Conservation (phyloP, 2,888 invertebrate species). For the Standfussiana lucernea region DNA sequence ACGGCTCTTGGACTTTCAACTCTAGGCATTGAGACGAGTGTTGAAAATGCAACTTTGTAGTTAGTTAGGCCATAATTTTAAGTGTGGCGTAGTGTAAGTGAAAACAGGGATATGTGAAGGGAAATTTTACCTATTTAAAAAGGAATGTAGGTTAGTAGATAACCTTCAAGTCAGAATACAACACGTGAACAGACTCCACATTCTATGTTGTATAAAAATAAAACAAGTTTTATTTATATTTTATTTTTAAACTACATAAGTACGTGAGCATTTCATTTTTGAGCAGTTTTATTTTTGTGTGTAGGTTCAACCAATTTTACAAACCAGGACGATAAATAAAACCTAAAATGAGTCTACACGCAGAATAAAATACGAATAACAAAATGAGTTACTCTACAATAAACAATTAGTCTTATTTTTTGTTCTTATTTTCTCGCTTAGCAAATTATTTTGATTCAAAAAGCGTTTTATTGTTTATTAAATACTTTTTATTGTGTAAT, state of each 20-base stretch:
- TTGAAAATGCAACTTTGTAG: background rate
- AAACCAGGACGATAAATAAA: background rate
- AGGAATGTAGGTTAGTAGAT: background rate
- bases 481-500: background rate
- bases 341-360: background rate
- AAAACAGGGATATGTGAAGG: background rate
- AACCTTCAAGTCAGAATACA: background rate
- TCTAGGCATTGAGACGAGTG: background rate
- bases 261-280: background rate
- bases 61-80: background rate
- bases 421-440: background rate
- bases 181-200: background rate
- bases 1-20: background rate
- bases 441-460: background rate
- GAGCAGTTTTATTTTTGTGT: background rate
- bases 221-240: background rate
- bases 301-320: background rate
- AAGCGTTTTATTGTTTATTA: background rate
- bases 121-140: background rate
- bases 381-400: background rate
- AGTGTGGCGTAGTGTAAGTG: too few species aligned
- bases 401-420: background rate
- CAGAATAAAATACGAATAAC: background rate
- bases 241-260: background rate
- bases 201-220: background rate